Conservation (phyloP, 2,113 vertebrate genomes). For the Ardeotis arabs region DNA sequence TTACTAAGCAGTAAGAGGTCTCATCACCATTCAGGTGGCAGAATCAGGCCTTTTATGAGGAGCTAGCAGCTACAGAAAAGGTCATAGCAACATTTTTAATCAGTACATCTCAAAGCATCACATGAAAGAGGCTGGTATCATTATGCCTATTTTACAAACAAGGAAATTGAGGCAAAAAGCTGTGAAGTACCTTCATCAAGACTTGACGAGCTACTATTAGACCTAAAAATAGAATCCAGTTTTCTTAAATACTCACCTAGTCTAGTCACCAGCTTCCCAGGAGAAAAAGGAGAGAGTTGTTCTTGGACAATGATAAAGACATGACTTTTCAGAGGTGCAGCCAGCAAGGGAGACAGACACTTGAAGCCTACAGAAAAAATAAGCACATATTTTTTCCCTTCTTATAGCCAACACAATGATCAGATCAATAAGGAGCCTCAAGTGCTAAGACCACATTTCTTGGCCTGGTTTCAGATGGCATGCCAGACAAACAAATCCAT, state of each 20-base stretch:
- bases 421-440: slow-evolving; percentile 21
- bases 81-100: slow-evolving; percentile 13
- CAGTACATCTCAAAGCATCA: not conserved
- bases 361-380: not conserved
- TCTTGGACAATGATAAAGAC: not conserved
- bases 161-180: slow-evolving; percentile 5
- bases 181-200: not conserved
- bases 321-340: not conserved
- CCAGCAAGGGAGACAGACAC: not conserved
- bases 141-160: not conserved
- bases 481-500: not conserved
- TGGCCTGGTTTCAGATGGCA: not conserved
- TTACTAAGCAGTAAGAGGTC: not conserved
- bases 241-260: not conserved
- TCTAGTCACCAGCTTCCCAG: not conserved
- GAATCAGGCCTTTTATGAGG: not conserved
- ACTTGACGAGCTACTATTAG: not conserved
- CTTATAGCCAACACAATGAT: not conserved
- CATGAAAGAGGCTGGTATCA: not conserved
- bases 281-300: not conserved
- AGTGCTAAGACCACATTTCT: not conserved
- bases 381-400: not conserved
- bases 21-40: slow-evolving; percentile 10
- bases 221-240: not conserved
- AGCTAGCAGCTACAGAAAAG: not conserved